phyloP scores from a whole-genome alignment of 2,888 invertebrate species.

The Taenaris catops region DNA sequence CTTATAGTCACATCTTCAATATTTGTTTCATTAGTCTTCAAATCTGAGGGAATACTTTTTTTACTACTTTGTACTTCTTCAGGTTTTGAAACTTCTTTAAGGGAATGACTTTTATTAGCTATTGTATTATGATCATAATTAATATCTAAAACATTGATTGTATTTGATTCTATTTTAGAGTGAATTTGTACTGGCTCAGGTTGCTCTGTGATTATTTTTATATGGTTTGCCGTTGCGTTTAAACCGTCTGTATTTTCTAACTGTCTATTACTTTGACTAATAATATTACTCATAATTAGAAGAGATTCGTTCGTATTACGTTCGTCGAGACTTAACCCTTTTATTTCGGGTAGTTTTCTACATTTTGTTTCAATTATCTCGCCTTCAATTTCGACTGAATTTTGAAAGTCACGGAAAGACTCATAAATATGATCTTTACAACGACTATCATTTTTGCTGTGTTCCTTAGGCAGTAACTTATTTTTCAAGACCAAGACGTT shows the following conservation, averaged over 20 bases:
- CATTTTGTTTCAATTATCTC: not conserved
- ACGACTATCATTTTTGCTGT: not conserved
- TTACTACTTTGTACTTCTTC: conserved; percentile 52
- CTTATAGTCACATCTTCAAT: conserved; percentile 14
- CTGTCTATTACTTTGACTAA: conserved; percentile 10
- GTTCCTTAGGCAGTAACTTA: not conserved
- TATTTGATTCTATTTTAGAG: conserved; percentile 29
- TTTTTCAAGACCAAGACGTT: no score
- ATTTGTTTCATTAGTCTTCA: conserved; percentile 2
- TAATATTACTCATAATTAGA: conserved; percentile 9
- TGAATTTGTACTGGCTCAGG: conserved; percentile 65
- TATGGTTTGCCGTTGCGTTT: conserved; percentile 3
- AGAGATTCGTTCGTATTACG: conserved; percentile 10
- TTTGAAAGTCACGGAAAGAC: not conserved
- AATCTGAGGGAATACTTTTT: conserved; percentile 18
- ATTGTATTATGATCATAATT: conserved; percentile 12
- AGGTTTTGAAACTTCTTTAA: conserved; percentile 32
- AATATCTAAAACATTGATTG: conserved; percentile 9
- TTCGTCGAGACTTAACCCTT: conserved; percentile 6
- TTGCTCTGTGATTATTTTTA: conserved; percentile 29
- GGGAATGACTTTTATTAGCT: conserved; percentile 9
- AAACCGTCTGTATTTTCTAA: conserved; percentile 15
- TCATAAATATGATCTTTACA: not conserved
- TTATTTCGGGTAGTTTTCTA: not conserved
- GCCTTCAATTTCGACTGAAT: not conserved